Percentiles rank a stretch among this genome's conserved stretches.
phyloP scores from a whole-genome alignment of 2,888 invertebrate genomes.

The Drosophila nr. perissopoda region DNA sequence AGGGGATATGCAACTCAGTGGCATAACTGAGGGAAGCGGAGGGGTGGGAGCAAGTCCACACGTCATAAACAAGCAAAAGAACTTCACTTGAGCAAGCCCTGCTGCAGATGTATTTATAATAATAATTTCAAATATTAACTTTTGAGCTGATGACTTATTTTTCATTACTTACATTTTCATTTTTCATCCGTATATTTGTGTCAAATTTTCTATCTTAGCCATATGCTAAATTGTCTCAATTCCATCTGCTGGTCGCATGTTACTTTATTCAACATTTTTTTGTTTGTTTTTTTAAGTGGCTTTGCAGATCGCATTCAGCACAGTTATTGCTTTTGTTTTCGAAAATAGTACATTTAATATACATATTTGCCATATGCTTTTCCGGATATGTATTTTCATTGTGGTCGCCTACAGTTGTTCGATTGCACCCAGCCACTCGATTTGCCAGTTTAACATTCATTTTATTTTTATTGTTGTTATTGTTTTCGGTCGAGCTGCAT shows the following conservation, averaged over 20 bases:
- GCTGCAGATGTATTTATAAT: constrained; percentile 25
- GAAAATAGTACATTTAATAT: constrained; percentile 33
- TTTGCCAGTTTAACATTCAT: constrained; percentile 28
- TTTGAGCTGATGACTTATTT: neutral
- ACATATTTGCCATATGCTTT: constrained; percentile 37
- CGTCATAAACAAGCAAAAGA: constrained; percentile 36
- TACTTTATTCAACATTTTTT: neutral
- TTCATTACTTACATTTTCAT: too few species aligned
- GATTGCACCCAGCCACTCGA: constrained; percentile 1
- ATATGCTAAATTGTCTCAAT: constrained; percentile 14
- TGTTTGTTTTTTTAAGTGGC: constrained; percentile 4
- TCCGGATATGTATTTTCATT: neutral
- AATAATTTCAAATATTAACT: neutral
- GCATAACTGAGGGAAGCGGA: neutral
- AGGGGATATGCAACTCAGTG: neutral
- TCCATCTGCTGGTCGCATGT: constrained; percentile 14
- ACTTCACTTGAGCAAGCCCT: constrained; percentile 1
- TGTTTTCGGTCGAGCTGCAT: constrained; percentile 1
- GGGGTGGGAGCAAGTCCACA: constrained; percentile 33
- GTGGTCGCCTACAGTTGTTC: neutral
- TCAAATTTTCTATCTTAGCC: neutral
- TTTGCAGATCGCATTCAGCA: constrained; percentile 11
- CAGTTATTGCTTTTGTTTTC: constrained; percentile 27
- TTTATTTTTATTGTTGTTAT: constrained; percentile 17
- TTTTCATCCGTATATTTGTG: neutral